phyloP scores from a whole-genome alignment of 2,113 vertebrate genomes.

The Tympanuchus pallidicinctus region DNA sequence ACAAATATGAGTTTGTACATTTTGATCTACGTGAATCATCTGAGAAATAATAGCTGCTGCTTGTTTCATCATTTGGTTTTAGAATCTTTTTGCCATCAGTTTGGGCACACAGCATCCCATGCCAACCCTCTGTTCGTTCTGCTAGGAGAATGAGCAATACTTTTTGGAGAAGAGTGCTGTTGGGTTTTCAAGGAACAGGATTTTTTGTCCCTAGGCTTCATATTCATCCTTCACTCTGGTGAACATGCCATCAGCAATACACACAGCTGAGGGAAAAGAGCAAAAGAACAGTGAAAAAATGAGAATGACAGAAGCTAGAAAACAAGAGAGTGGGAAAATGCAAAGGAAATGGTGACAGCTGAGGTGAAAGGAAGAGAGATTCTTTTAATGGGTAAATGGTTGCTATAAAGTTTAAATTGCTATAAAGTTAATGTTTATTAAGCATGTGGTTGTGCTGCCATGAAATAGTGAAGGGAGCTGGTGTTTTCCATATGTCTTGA shows the following conservation, averaged over 20 bases:
- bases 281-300: background rate
- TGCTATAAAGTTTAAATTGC: conserved; percentile 3
- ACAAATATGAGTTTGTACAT: background rate
- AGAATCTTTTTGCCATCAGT: background rate
- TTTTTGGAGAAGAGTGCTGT: background rate
- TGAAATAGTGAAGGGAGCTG: background rate
- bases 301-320: background rate
- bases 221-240: background rate
- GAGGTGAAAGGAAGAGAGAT: background rate
- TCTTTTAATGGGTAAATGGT: background rate
- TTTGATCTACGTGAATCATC: background rate
- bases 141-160: background rate
- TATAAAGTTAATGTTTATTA: conserved; percentile 26
- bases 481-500: conserved; percentile 23
- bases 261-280: background rate
- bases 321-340: background rate
- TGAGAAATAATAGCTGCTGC: background rate
- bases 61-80: background rate
- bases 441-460: background rate
- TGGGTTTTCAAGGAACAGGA: background rate
- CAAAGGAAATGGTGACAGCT: background rate
- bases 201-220: background rate
- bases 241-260: background rate
- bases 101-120: background rate
- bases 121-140: background rate